Percentiles rank a stretch among this genome's conserved stretches.
These are phyloP conservation scores for Atta colombica DNA, from an alignment of 1,140 invertebrate species.

Conservation along the genomic window DNA sequence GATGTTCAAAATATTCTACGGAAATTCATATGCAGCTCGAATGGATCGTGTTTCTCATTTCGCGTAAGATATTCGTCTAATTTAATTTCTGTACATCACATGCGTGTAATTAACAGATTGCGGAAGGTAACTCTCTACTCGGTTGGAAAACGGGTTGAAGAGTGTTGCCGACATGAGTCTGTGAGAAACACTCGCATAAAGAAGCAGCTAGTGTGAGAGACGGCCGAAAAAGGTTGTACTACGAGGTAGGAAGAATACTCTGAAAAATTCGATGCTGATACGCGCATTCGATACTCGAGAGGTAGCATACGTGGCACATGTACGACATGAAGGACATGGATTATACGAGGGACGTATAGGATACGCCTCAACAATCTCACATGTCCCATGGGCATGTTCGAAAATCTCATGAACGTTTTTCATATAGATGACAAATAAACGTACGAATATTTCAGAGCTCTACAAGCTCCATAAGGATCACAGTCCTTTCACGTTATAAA, in stretches of 20 bases:
- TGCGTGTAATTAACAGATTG: slow-evolving; percentile 16
- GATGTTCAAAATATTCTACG: neutral
- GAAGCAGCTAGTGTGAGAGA: neutral
- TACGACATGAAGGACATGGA: slow-evolving; percentile 57
- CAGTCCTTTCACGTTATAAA: neutral
- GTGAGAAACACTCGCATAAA: slow-evolving; percentile 25
- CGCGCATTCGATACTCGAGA: slow-evolving; percentile 56
- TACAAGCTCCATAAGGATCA: neutral
- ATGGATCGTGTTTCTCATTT: no score
- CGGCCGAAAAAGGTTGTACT: slow-evolving; percentile 5
- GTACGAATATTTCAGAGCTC: slow-evolving; percentile 1
- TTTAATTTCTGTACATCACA: slow-evolving; percentile 1
- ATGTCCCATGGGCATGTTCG: slow-evolving; percentile 46
- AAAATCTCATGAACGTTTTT: slow-evolving; percentile 55
- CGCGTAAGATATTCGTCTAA: neutral
- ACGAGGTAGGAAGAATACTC: slow-evolving; percentile 2
- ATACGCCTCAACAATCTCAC: slow-evolving; percentile 61
- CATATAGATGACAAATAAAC: slow-evolving; percentile 31
- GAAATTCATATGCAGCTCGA: neutral
- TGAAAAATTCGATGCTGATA: slow-evolving; percentile 62
- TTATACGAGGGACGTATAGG: slow-evolving; percentile 52
- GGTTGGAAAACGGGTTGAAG: neutral
- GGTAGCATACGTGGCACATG: slow-evolving; percentile 45
- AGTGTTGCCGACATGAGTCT: neutral
- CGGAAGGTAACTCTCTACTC: neutral